Base-by-base conservation (phyloP, 2,113 vertebrate species). In the Halichoerus grypus region DNA sequence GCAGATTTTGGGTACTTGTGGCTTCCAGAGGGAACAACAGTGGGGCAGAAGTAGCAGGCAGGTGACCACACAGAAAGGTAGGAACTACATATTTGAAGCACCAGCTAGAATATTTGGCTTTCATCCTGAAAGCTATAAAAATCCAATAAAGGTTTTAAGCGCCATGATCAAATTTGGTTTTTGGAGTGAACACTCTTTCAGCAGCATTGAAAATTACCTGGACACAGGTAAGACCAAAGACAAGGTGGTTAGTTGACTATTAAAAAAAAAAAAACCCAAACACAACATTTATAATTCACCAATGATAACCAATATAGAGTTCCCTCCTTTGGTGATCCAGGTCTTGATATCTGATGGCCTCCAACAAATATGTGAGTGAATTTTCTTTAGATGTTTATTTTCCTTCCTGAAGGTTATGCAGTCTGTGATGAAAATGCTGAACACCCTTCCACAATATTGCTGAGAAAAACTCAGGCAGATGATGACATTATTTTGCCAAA, bases 401-500 rank as follows among this genome's bases (percentile, higher is more conserved):
- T 80, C 5, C 46, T 94, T 67, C 24, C 84, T 88, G 14, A 81
- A 76, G 81, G 57, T 83, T 94, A 39, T 26, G 2, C 14, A 39
- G 22, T 3, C 0, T 51, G 18, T 33, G 21, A 63, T 82, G 55
- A 31, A 93, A 90, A 51, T 59, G 67, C 49, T 31, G 79, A 24
- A 57, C n/a, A 46, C 7, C 72, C 7, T 14, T 82, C 28, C n/a
- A 24, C 28, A 79, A 53, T 6, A 53, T 55, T 83, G 19, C 33
- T n/a, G n/a, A 89, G 22, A 76, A 95, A 90, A 53, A 15, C 36
- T 28, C 33, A 92, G 24, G 11, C 91, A 83, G 63, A 95, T 14
- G 74, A 91, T 79, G 84, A 91, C 16, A 33, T 85, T 76, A 76
- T 94, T 94, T 88, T 81, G 31, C 71, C 71, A 42, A 67, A 94